Conservation (phyloP, 1,140 invertebrate species). For the Doryteuthis pealeii region DNA sequence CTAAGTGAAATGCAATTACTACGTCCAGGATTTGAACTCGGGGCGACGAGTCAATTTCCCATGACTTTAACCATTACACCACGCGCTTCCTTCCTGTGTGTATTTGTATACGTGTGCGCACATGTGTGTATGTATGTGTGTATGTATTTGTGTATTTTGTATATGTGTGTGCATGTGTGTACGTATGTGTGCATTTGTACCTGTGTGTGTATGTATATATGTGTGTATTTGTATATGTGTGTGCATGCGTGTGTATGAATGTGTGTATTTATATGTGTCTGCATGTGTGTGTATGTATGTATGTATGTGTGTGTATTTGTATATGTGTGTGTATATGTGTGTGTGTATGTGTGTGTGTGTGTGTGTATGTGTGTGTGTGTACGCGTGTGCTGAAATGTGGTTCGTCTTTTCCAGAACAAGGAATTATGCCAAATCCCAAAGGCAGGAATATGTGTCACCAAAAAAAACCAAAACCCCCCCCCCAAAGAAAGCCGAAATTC, state of each 20-base stretch:
- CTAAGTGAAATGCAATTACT: too few species aligned
- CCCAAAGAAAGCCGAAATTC: too few species aligned
- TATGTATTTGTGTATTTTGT: conserved; percentile 1
- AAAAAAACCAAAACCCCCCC: too few species aligned
- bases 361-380: background rate
- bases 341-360: background rate
- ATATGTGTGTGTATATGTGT: background rate
- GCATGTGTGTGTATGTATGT: background rate
- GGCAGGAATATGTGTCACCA: too few species aligned
- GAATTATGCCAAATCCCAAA: too few species aligned
- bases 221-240: background rate
- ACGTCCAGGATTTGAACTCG: too few species aligned
- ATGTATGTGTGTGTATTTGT: background rate
- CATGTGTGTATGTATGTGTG: background rate
- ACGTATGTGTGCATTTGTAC: background rate
- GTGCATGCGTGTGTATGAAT: background rate
- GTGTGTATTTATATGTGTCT: background rate
- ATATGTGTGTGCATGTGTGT: background rate
- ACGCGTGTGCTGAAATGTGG: background rate
- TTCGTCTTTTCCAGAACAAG: too few species aligned
- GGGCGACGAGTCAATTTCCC: too few species aligned
- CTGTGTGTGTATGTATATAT: background rate
- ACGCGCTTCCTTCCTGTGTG: too few species aligned
- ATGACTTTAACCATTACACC: too few species aligned
- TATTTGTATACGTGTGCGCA: too few species aligned